Percentiles rank a stretch among this genome's conserved stretches.
Conservation (phyloP, 2,888 invertebrate species). For the Lumbricus terrestris region DNA sequence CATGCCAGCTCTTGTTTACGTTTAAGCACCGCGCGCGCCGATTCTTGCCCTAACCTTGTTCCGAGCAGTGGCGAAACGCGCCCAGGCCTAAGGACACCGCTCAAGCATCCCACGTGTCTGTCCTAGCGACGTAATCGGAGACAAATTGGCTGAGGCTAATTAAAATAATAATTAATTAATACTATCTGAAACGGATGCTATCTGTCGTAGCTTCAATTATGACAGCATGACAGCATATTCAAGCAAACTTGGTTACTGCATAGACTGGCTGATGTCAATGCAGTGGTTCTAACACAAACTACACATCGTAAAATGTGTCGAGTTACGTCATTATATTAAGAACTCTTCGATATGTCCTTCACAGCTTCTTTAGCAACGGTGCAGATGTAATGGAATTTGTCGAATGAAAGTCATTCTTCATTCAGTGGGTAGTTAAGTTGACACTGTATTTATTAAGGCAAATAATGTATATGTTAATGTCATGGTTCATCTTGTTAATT, state of each 20-base stretch:
- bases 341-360: background rate
- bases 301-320: too few relatives aligned
- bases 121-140: background rate
- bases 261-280: background rate
- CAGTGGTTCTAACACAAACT: too few relatives aligned
- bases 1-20: background rate
- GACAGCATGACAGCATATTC: too few relatives aligned
- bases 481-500: background rate
- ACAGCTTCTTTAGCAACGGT: background rate
- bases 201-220: background rate
- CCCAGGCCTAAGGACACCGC: background rate
- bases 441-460: background rate
- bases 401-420: background rate
- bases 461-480: background rate
- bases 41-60: too few relatives aligned
- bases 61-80: background rate
- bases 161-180: background rate
- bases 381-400: background rate
- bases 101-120: background rate
- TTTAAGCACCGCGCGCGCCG: background rate
- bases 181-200: background rate
- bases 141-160: background rate
- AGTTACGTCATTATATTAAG: background rate
- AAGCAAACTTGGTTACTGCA: background rate
- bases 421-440: too few relatives aligned